Evolutionary conservation across 2,113 vertebrate genomes (phyloP).

Genomic region (Indicator maculatus): DNA sequence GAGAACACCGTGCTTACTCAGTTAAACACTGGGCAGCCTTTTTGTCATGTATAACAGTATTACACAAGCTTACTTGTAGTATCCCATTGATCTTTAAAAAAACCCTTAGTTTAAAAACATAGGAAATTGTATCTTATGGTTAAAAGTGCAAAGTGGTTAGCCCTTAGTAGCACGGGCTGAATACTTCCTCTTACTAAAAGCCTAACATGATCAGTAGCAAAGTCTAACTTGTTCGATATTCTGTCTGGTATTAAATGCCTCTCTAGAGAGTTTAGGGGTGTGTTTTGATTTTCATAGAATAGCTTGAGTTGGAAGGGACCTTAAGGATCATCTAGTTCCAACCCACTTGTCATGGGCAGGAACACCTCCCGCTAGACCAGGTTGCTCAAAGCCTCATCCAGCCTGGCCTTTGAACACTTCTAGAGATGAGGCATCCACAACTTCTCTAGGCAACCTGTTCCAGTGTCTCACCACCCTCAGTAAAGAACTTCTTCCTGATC

Average conservation of each 20-base stretch:
- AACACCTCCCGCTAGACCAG: no score
- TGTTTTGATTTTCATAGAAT: not conserved
- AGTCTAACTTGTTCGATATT: not conserved
- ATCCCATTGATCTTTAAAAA: not conserved
- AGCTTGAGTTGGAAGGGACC: no score
- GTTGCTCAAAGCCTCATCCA: no score
- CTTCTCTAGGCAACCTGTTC: no score
- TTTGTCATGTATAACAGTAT: not conserved
- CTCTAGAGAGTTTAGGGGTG: not conserved
- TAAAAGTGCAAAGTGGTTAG: not conserved
- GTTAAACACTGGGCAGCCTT: not conserved
- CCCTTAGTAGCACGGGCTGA: not conserved
- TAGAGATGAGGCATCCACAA: no score
- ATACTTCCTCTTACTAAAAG: not conserved
- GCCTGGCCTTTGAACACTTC: no score
- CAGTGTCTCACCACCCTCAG: no score
- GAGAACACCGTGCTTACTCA: accelerated
- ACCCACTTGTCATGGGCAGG: no score
- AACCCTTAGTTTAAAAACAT: not conserved
- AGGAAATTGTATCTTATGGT: not conserved
- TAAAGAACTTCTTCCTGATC: no score
- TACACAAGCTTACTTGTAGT: not conserved
- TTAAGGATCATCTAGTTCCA: no score
- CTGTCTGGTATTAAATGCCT: not conserved
- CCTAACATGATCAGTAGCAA: not conserved